Percentiles rank a stretch among this genome's conserved stretches.
phyloP scores from a whole-genome alignment of 2,113 vertebrate genomes.

The Tragelaphus imberbis region DNA sequence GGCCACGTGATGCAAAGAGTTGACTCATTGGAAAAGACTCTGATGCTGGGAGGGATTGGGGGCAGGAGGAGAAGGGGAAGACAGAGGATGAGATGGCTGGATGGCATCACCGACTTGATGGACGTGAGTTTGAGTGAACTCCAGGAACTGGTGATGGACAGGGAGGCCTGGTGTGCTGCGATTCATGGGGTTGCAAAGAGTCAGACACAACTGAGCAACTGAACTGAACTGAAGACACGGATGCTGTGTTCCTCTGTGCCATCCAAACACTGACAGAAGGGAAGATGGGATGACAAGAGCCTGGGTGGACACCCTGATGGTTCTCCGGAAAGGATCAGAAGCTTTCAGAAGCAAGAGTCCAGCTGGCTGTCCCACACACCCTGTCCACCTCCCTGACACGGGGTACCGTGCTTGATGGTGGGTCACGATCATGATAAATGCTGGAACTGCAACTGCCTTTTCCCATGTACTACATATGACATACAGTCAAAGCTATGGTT shows the following conservation, averaged over 20 bases:
- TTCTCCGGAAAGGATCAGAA: background rate
- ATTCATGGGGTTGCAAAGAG: too few relatives aligned
- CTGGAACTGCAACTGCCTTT: background rate
- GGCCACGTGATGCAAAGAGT: too few relatives aligned
- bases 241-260: background rate
- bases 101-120: too few relatives aligned
- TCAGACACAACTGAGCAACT: too few relatives aligned
- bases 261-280: background rate
- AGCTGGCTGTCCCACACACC: background rate
- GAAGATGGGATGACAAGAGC: background rate
- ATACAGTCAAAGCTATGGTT: background rate
- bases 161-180: too few relatives aligned
- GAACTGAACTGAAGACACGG: background rate
- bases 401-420: background rate
- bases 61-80: too few relatives aligned
- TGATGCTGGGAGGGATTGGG: too few relatives aligned
- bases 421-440: background rate
- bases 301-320: background rate
- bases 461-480: background rate
- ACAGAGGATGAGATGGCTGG: too few relatives aligned
- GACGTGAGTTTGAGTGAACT: too few relatives aligned
- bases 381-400: background rate
- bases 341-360: background rate
- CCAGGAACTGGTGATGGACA: too few relatives aligned
- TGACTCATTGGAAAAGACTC: too few relatives aligned